phyloP scores from a whole-genome alignment of 2,888 invertebrate species.

The Ectemnius continuus region DNA sequence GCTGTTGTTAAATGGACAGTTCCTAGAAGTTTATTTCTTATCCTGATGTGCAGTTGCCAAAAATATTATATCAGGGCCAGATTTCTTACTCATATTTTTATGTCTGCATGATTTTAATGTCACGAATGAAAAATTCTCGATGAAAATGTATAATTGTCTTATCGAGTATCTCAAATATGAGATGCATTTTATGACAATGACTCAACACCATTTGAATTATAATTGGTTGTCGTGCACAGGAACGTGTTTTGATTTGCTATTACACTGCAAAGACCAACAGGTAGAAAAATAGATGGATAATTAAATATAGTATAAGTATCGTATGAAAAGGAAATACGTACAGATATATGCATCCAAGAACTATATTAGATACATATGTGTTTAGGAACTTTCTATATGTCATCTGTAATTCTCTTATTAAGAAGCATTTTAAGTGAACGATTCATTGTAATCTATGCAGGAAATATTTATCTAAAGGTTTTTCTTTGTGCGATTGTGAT shows the following conservation, averaged over 20 bases:
- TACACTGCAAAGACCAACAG: constrained; percentile 22
- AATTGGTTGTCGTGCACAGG: constrained; percentile 7
- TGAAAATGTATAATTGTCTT: constrained; percentile 18
- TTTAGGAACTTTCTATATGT: no score
- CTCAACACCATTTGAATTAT: constrained; percentile 16
- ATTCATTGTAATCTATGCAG: no score
- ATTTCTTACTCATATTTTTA: constrained; percentile 46
- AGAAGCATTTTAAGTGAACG: no score
- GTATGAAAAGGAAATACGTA: no score
- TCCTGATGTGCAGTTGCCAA: constrained; percentile 49
- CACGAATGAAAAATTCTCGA: constrained; percentile 27
- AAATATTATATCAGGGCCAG: constrained; percentile 38
- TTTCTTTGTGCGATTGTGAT: no score
- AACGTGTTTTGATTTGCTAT: constrained; percentile 21
- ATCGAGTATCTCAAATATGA: constrained; percentile 9
- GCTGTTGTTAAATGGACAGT: constrained; percentile 51
- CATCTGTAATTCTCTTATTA: no score
- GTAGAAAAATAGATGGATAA: constrained; percentile 34
- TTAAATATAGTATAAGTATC: background rate
- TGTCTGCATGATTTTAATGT: constrained; percentile 59
- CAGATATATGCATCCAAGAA: no score
- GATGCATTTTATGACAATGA: constrained; percentile 5
- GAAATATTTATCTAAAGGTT: no score
- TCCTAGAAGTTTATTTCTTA: constrained; percentile 47
- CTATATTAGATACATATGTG: no score